Evolutionary conservation across 1,140 invertebrate genomes (phyloP).

Genomic region (Aricia agestis): DNA sequence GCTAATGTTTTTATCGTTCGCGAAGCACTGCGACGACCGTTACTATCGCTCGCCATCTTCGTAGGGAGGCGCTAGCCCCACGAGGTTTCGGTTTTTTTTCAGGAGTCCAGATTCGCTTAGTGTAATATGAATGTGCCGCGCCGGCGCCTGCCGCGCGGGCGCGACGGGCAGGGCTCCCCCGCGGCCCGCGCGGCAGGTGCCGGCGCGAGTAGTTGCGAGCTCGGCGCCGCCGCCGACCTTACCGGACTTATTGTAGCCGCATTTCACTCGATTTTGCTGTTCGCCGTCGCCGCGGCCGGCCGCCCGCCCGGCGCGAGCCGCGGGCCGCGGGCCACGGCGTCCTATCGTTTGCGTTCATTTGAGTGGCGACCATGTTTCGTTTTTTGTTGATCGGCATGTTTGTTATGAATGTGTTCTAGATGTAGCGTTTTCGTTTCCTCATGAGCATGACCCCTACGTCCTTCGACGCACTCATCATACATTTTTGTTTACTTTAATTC

Average conservation of each 20-base stretch:
- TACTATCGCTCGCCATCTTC: neutral
- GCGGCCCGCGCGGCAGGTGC: too few species aligned
- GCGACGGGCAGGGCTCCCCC: too few species aligned
- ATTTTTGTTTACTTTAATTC: conserved; percentile 41
- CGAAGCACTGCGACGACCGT: conserved; percentile 18
- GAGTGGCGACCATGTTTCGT: neutral
- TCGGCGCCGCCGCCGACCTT: neutral
- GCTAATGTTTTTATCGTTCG: conserved; percentile 26
- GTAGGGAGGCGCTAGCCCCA: neutral
- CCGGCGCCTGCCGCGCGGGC: too few species aligned
- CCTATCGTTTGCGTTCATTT: conserved; percentile 2
- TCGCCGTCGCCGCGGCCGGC: neutral
- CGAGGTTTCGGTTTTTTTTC: conserved; percentile 28
- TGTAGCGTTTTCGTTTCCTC: conserved; percentile 38
- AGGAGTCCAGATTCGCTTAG: conserved; percentile 28
- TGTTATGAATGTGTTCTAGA: conserved; percentile 32
- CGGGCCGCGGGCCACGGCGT: neutral
- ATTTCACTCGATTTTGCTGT: neutral
- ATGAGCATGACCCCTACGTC: conserved; percentile 62
- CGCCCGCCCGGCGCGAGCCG: too few species aligned
- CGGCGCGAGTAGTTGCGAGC: too few species aligned
- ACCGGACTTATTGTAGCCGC: conserved; percentile 8
- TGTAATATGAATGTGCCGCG: conserved; percentile 2
- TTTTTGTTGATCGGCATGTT: neutral
- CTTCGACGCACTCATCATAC: conserved; percentile 70